Evolutionary conservation across 2,797 vertebrate genomes (phyloP).

Genomic region (Xiphorhynchus erythropygius): DNA sequence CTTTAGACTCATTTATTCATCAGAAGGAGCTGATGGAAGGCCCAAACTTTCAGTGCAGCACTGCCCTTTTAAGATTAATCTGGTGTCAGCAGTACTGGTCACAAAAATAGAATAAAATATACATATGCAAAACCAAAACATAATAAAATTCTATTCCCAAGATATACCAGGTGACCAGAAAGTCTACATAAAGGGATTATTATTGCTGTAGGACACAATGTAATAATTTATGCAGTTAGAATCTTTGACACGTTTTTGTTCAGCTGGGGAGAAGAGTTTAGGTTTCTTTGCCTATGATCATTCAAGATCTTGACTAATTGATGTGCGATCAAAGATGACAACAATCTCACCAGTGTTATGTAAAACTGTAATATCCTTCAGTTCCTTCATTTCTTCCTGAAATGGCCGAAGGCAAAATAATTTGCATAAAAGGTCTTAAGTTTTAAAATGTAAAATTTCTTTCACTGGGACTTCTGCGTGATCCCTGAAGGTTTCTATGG

Average conservation of each 20-base stretch:
- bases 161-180: neutral
- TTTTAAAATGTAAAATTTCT: constrained; percentile 74
- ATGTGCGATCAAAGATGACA: constrained; percentile 78
- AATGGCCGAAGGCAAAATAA: constrained; percentile 79
- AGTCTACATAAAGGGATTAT: constrained; percentile 2
- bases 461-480: constrained; percentile 54
- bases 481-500: constrained; percentile 44
- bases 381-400: constrained; percentile 74
- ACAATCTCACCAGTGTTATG: constrained; percentile 69
- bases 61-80: neutral
- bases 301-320: constrained; percentile 77
- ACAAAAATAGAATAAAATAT: constrained; percentile 23
- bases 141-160: constrained; percentile 27
- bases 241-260: constrained; percentile 55
- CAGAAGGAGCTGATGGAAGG: neutral
- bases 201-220: constrained; percentile 64
- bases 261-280: constrained; percentile 59
- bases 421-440: constrained; percentile 74
- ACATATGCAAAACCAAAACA: neutral
- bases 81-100: neutral
- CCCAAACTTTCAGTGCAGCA: rapidly evolving
- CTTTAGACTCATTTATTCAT: constrained; percentile 1
- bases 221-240: constrained; percentile 61
- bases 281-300: constrained; percentile 71
- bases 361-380: constrained; percentile 69